phyloP scores from a whole-genome alignment of 2,888 invertebrate species.

The Napeogenes inachia region DNA sequence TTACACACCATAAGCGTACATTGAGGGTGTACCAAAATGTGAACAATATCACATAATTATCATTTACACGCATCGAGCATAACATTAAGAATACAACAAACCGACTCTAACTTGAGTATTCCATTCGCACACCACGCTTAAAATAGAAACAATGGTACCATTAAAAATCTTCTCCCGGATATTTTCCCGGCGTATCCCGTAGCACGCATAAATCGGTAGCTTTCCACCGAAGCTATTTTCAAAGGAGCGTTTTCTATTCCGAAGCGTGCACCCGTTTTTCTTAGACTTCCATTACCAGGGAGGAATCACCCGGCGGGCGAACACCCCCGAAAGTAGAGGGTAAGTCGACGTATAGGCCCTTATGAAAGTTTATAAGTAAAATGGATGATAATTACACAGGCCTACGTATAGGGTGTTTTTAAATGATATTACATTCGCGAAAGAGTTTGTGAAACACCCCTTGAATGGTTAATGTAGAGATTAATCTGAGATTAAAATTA shows the following conservation, averaged over 20 bases:
- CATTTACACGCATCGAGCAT: conserved; percentile 34
- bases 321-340: conserved; percentile 69
- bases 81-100: conserved; percentile 48
- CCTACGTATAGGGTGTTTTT: conserved; percentile 69
- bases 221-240: conserved; percentile 77
- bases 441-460: conserved; percentile 45
- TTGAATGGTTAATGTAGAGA: conserved; percentile 24
- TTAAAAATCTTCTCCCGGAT: conserved; percentile 76
- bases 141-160: conserved; percentile 76
- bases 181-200: conserved; percentile 74
- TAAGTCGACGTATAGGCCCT: conserved; percentile 77
- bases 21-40: conserved; percentile 13
- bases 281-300: conserved; percentile 74
- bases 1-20: neutral
- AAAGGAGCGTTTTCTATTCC: conserved; percentile 77
- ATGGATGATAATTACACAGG: conserved; percentile 76
- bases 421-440: conserved; percentile 60
- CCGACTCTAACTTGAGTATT: conserved; percentile 62
- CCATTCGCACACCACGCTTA: conserved; percentile 73
- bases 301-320: conserved; percentile 38
- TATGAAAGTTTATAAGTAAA: conserved; percentile 77
- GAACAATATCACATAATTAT: conserved; percentile 31
- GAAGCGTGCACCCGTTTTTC: conserved; percentile 76
- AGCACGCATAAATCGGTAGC: conserved; percentile 74
- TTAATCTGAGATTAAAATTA: conserved; percentile 18